These are phyloP conservation scores for Pristionchus fissidentatus DNA, from an alignment of 2,888 invertebrate genomes.

Conservation along the genomic window DNA sequence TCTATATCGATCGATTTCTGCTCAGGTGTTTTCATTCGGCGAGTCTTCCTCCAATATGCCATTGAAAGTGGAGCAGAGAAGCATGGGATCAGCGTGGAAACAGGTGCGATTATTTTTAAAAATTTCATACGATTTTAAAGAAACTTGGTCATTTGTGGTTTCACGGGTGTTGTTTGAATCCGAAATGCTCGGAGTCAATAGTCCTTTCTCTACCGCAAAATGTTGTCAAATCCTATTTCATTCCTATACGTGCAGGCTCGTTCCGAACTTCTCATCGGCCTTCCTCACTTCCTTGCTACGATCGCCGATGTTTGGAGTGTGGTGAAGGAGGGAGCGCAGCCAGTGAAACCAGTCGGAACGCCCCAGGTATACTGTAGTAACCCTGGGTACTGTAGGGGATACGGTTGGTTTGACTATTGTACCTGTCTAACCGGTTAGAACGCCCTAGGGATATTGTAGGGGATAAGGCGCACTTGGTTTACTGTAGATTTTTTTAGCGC, in stretches of 20 bases:
- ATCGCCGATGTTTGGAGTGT: conserved; percentile 86
- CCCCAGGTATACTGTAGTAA: conserved; percentile 55
- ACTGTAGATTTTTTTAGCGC: too few relatives aligned
- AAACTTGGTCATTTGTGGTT: too few relatives aligned
- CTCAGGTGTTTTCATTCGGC: conserved; percentile 56
- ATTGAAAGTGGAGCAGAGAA: conserved; percentile 46
- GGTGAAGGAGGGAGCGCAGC: conserved; percentile 77
- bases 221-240: too few relatives aligned
- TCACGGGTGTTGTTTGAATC: background rate
- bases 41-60: conserved; percentile 21
- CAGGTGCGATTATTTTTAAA: background rate
- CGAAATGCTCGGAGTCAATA: background rate
- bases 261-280: conserved; percentile 38
- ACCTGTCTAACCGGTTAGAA: background rate
- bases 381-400: background rate
- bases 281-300: conserved; percentile 86
- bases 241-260: conserved; percentile 20
- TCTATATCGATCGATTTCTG: background rate
- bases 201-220: too few relatives aligned
- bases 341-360: conserved; percentile 67
- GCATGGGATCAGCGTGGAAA: conserved; percentile 42
- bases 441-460: background rate
- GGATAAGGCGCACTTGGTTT: background rate
- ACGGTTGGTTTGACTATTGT: background rate
- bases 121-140: background rate